A percentile compares a stretch with the other conserved stretches of the same genome.
These are phyloP conservation scores for Beroe forskalii DNA, from an alignment of 37 sponge, comb jelly and placozoan species.

Conservation along the genomic window DNA sequence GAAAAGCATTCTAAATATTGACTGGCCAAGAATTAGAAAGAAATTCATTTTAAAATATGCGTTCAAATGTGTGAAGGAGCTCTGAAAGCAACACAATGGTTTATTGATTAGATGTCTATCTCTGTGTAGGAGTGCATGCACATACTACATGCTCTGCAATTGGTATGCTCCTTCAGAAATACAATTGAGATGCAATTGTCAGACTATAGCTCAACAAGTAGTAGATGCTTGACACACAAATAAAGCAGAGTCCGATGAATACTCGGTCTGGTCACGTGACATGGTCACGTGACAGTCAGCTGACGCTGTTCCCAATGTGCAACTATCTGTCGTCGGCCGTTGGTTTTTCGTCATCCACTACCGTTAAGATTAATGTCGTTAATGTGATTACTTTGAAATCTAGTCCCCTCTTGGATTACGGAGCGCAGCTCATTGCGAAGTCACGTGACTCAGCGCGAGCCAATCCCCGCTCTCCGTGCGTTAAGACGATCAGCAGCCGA, in stretches of 20 bases:
- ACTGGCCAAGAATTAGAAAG: background rate
- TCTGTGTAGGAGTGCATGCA: slow-evolving; percentile 17
- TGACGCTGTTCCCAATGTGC: background rate
- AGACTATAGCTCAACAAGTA: slow-evolving; percentile 21
- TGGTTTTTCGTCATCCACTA: slow-evolving; percentile 47
- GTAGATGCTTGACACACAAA: slow-evolving; percentile 53
- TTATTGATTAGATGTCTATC: slow-evolving; percentile 35
- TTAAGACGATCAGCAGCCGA: too few relatives aligned
- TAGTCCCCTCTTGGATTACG: slow-evolving; percentile 63
- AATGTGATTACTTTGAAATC: slow-evolving; percentile 61
- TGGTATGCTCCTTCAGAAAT: slow-evolving; percentile 16
- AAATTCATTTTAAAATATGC: background rate
- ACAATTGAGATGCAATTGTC: slow-evolving; percentile 18
- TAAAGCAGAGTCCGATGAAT: slow-evolving; percentile 40
- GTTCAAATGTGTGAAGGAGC: background rate
- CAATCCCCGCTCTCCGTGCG: background rate
- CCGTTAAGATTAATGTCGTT: slow-evolving; percentile 58
- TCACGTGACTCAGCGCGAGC: slow-evolving; percentile 6
- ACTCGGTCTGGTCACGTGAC: background rate
- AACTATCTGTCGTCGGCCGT: background rate
- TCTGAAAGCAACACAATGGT: slow-evolving; percentile 20
- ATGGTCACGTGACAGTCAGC: slow-evolving; percentile 4
- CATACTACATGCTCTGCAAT: slow-evolving; percentile 23
- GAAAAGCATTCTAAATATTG: slow-evolving; percentile 3
- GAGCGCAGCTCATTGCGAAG: slow-evolving; percentile 24